phyloP scores from a whole-genome alignment of 2,888 invertebrate species.

The Ophonus ardosiacus region DNA sequence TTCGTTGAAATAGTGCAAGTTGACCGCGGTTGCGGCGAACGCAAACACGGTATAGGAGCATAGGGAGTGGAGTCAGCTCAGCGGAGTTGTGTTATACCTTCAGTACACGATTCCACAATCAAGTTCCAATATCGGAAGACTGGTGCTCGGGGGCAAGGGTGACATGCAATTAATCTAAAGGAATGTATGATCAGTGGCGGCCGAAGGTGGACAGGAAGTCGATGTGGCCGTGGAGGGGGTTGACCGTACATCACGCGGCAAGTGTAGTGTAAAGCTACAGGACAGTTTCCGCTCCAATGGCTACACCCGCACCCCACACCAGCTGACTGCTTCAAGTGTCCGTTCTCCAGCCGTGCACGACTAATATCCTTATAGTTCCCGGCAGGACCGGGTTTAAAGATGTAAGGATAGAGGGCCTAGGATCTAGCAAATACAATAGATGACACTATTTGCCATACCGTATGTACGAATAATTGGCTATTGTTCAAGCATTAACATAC shows the following conservation, averaged over 20 bases:
- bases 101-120: slow-evolving; percentile 52
- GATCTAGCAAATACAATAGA: no score
- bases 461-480: no score
- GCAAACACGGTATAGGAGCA: slow-evolving; percentile 24
- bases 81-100: slow-evolving; percentile 38
- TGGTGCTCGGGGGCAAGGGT: slow-evolving; percentile 1
- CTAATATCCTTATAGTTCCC: slow-evolving; percentile 51
- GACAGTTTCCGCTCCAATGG: slow-evolving; percentile 70
- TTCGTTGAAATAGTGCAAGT: slow-evolving; percentile 47
- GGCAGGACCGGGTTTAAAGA: slow-evolving; percentile 7
- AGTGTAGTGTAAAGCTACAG: slow-evolving; percentile 71
- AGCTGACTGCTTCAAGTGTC: slow-evolving; percentile 58
- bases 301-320: slow-evolving; percentile 36
- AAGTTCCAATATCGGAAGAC: slow-evolving; percentile 23
- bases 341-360: slow-evolving; percentile 46
- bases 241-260: slow-evolving; percentile 69
- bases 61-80: neutral
- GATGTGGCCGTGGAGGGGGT: slow-evolving; percentile 15
- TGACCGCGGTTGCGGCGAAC: neutral
- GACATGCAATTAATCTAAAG: slow-evolving; percentile 62
- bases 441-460: no score
- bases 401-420: neutral
- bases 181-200: slow-evolving; percentile 58
- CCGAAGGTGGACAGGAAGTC: slow-evolving; percentile 62
- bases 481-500: no score